phyloP scores from a whole-genome alignment of 2,797 vertebrate species.

The Paguma larvata region DNA sequence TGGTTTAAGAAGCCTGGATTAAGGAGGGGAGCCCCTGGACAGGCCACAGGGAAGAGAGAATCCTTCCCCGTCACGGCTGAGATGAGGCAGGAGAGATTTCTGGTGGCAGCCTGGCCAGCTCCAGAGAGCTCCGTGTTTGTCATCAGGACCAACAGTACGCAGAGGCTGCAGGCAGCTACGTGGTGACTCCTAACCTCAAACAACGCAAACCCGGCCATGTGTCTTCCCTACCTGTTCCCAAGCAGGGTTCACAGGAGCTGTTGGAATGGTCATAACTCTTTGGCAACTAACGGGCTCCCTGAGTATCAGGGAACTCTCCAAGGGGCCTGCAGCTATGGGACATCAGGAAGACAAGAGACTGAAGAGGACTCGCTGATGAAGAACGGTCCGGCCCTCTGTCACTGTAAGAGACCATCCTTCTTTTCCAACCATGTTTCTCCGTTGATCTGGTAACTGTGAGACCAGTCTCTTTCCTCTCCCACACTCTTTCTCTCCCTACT shows the following conservation, averaged over 20 bases:
- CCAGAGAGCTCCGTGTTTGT: not conserved
- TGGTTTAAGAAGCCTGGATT: not conserved
- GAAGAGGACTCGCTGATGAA: not conserved
- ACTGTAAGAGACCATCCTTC: not conserved
- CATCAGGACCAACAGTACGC: not conserved
- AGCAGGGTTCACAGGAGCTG: not conserved
- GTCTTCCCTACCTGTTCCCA: not conserved
- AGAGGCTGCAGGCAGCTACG: not conserved
- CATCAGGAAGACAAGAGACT: not conserved
- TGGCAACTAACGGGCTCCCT: not conserved
- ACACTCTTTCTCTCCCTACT: not conserved
- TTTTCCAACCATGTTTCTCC: not conserved
- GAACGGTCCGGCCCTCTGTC: not conserved
- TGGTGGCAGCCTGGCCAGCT: not conserved
- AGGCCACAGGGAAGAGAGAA: not conserved
- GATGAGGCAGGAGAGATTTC: not conserved
- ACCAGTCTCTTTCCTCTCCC: not conserved
- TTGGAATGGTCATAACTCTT: not conserved
- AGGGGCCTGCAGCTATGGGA: not conserved
- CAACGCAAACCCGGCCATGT: not conserved
- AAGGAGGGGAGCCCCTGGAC: not conserved
- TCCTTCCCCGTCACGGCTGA: not conserved
- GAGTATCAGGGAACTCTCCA: not conserved
- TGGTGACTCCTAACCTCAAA: not conserved
- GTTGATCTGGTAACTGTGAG: not conserved